Evolutionary conservation across 2,797 vertebrate genomes (phyloP), one percentile per base, ranked within the genome.

Genomic region (Crenichthys baileyi): DNA sequence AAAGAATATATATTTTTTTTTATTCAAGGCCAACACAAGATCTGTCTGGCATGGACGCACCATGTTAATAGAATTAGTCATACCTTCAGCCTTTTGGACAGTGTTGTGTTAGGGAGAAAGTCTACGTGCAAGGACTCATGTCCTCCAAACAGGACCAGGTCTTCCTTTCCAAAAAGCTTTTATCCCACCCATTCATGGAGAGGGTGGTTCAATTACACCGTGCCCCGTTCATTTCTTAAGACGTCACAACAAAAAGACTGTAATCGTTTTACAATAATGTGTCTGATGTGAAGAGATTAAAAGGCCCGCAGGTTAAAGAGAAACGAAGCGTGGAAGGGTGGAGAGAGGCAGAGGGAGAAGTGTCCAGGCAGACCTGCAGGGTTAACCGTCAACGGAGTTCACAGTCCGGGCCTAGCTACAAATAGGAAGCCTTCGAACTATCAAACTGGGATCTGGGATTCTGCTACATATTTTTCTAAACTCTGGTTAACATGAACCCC

Each of bases 91-190:
- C 50, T 20, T 22, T 24, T 36, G 48, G 46, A 16, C 16, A 20
- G n/a, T 20, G 12, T 51, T 53, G 29, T 36, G 11, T 11, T 29
- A 50, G 31, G 12, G 12, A 8, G 48, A 26, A 61, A 12, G 81
- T 75, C 79, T 91, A 93, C 90, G 90, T 93, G 92, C 88, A 20
- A 8, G 51, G 18, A 24, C 75, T 86, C 90, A 90, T 77, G 90
- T 92, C 72, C 63, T n/a, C 56, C 1, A 24, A 15, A 20, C 61
- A 39, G 51, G 20, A 20, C 7, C 51, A 20, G 22, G 4, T 4
- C 3, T 18, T 75, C 61, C 61, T 68, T n/a, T 55, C 75, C 55
- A 48, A 36, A 70, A 71, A 22, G 5, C 2, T 20, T 22, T 46
- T 56, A 79, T 75, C 61, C 53, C 7, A 48, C 77, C 46, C 51